Conservation (phyloP, 2,888 invertebrate species). For the Microplitis manilae region DNA sequence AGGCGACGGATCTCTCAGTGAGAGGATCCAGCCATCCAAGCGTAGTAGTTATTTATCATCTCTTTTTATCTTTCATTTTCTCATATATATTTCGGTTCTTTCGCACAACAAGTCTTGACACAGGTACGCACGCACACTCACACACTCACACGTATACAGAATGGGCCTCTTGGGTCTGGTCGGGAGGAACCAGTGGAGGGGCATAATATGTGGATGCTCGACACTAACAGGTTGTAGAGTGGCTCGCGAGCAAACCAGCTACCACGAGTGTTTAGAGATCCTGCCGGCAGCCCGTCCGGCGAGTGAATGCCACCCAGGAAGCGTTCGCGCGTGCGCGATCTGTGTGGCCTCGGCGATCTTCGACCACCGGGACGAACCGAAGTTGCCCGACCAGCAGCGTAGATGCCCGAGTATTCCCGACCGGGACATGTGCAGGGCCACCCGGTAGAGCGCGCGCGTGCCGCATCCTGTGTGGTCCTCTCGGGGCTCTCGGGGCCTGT, state of each 20-base stretch:
- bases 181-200: slow-evolving; percentile 42
- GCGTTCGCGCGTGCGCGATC: slow-evolving; percentile 70
- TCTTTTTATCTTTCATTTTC: neutral
- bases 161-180: neutral
- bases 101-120: neutral
- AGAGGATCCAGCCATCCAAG: slow-evolving; percentile 1
- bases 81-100: neutral
- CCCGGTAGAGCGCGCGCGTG: slow-evolving; percentile 81
- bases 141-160: neutral
- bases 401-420: slow-evolving; percentile 61
- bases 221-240: slow-evolving; percentile 69
- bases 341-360: slow-evolving; percentile 65
- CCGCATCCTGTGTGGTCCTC: slow-evolving; percentile 82
- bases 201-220: slow-evolving; percentile 66
- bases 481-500: neutral
- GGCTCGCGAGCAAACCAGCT: slow-evolving; percentile 45
- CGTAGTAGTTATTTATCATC: neutral
- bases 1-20: slow-evolving; percentile 41
- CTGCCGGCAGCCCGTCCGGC: slow-evolving; percentile 62
- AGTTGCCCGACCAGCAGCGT: slow-evolving; percentile 59
- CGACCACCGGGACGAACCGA: slow-evolving; percentile 63
- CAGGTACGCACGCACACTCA: neutral
- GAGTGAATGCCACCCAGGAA: slow-evolving; percentile 70
- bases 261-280: slow-evolving; percentile 43
- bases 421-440: slow-evolving; percentile 67